Evolutionary conservation across 1,140 invertebrate genomes (phyloP), one percentile per base, ranked within the genome.

Genomic region (Brachionus plicatilis): DNA sequence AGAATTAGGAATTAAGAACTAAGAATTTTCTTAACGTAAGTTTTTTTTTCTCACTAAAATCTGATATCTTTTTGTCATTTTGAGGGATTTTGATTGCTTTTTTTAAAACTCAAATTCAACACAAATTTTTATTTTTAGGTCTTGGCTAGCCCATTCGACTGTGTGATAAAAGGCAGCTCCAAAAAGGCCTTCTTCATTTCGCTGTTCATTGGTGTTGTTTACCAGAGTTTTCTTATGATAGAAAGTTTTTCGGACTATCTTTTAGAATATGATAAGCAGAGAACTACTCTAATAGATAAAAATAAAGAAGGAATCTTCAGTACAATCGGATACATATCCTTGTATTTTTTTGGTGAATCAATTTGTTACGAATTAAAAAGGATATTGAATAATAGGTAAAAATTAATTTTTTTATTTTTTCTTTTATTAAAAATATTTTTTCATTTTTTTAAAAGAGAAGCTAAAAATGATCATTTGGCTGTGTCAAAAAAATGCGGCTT

Each of bases 301-400:
- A 98, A 98, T 89, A 92, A 94, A 85, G 96, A 98, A 91, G 96
- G 96, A 0, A 90, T 98, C 45, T 92, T 93, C 41, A 96, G 96
- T 0, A 90, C 93, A 33, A 89, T 93, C 2, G 96, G 96, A 2
- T 97, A 96, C 88, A 88, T 96, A 14, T 92, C 93, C 2, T 88
- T 97, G 1, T 97, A 95, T 88, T 91, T 96, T 80, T 90, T 93
- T 45, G 79, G 24, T 27, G 79, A 60, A 65, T 24, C 53, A 17
- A 82, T 82, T 68, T 82, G 79, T 45, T 82, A 65, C 41, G 8
- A 45, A 11, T 11, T 82, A 29, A 82, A 82, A 43, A 43, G 3
- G 1, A 82, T 82, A 24, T 2, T 82, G 3, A 82, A 82, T 17
- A 82, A 65, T 12, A 78, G 9, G 75, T 78, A 29, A 33, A 33